These are phyloP conservation scores for Clarias batrachus DNA, from an alignment of 2,113 vertebrate species.

Conservation along the genomic window DNA sequence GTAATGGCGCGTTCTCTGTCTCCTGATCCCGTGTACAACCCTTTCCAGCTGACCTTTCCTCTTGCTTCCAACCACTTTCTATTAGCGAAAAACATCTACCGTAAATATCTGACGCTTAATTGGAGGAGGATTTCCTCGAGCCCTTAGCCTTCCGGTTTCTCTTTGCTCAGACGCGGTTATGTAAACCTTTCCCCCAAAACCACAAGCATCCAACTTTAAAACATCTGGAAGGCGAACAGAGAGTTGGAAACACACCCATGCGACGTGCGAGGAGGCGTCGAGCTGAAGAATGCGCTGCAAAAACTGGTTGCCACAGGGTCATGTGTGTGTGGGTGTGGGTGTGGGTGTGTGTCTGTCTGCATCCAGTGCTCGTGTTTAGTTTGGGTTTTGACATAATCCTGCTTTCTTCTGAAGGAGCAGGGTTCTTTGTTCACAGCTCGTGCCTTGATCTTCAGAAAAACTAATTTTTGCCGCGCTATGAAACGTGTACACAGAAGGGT, in stretches of 20 bases:
- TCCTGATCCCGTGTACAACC: slow-evolving; percentile 3
- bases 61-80: slow-evolving; percentile 36
- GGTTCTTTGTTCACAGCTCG: neutral
- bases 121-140: slow-evolving; percentile 42
- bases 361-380: slow-evolving; percentile 7
- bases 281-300: slow-evolving; percentile 43
- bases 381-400: neutral
- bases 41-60: slow-evolving; percentile 32
- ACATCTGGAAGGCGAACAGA: slow-evolving; percentile 76
- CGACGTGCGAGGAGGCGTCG: slow-evolving; percentile 59
- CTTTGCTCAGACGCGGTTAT: slow-evolving; percentile 56
- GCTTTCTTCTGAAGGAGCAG: neutral
- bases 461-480: neutral
- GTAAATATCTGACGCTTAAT: slow-evolving; percentile 32
- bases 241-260: slow-evolving; percentile 64
- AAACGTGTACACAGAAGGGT: neutral
- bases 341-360: neutral
- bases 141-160: slow-evolving; percentile 60
- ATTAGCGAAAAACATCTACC: slow-evolving; percentile 50
- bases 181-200: slow-evolving; percentile 57
- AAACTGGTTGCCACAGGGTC: slow-evolving; percentile 7
- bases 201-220: slow-evolving; percentile 70
- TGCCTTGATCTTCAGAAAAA: neutral
- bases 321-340: neutral
- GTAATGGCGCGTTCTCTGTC: slow-evolving; percentile 60